Evolutionary conservation across 2,797 vertebrate species (phyloP).

Genomic region (Diplodus puntazzo): DNA sequence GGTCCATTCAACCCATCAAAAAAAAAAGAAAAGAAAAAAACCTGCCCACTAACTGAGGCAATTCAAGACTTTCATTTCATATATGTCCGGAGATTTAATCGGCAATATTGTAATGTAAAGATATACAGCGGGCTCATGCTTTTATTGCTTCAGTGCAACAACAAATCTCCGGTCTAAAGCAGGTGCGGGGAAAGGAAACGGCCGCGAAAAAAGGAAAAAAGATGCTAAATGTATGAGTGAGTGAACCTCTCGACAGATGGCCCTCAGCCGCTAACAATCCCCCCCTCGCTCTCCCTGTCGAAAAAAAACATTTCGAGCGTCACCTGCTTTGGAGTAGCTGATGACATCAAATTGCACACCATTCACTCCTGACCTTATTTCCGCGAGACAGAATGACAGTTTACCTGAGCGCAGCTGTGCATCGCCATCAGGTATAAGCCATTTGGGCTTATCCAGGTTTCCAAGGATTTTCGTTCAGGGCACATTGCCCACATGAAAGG

Average conservation of each 20-base stretch:
- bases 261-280: conserved; percentile 32
- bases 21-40: conserved; percentile 24
- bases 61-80: conserved; percentile 17
- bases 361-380: conserved; percentile 74
- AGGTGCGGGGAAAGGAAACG: conserved; percentile 2
- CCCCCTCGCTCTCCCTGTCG: neutral
- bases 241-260: conserved; percentile 52
- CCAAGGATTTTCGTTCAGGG: conserved; percentile 71
- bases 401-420: conserved; percentile 75
- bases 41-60: conserved; percentile 20
- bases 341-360: conserved; percentile 60
- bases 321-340: conserved; percentile 43
- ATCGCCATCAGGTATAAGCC: conserved; percentile 73
- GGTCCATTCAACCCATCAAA: conserved; percentile 52
- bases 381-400: conserved; percentile 53
- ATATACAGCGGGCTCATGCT: neutral
- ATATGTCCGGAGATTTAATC: conserved; percentile 17
- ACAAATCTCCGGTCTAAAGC: conserved; percentile 29
- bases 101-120: neutral
- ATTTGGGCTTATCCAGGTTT: conserved; percentile 77
- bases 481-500: conserved; percentile 74
- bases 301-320: conserved; percentile 40
- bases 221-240: conserved; percentile 19
- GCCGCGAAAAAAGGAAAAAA: neutral
- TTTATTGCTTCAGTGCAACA: conserved; percentile 14